phyloP scores from a whole-genome alignment of 2,797 vertebrate species.

The Hemibagrus guttatus region DNA sequence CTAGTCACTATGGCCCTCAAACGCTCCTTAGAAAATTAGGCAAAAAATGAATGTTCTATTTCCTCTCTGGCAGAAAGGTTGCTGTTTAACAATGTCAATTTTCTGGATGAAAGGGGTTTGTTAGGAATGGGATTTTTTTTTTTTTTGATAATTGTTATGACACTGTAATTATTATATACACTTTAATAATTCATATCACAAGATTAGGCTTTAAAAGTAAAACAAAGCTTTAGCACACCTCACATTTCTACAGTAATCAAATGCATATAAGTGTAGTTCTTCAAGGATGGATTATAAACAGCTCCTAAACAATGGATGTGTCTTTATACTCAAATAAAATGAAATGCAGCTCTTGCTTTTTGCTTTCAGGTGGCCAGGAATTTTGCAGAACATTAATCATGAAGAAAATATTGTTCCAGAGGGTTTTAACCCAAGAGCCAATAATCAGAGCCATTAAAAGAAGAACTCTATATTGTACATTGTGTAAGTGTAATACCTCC shows the following conservation, averaged over 20 bases:
- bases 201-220: constrained; percentile 71
- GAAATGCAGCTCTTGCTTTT: constrained; percentile 39
- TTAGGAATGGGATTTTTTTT: constrained; percentile 75
- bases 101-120: constrained; percentile 65
- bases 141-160: constrained; percentile 72
- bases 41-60: constrained; percentile 65
- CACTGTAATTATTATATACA: constrained; percentile 74
- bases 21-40: constrained; percentile 34
- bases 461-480: constrained; percentile 45
- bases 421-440: constrained; percentile 63
- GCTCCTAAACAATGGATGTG: constrained; percentile 56
- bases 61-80: constrained; percentile 66
- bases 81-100: constrained; percentile 62
- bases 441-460: constrained; percentile 67
- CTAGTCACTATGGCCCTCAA: neutral
- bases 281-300: constrained; percentile 61
- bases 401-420: constrained; percentile 53
- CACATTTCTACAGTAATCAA: constrained; percentile 59
- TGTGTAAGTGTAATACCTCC: constrained; percentile 56
- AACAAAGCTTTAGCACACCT: constrained; percentile 62
- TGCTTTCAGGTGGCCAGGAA: constrained; percentile 52
- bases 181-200: constrained; percentile 72
- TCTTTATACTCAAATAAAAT: constrained; percentile 57
- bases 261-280: constrained; percentile 51
- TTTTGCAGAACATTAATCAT: constrained; percentile 53